Percentiles rank a stretch among this genome's conserved stretches.
These are phyloP conservation scores for Metaphire vulgaris DNA, from an alignment of 1,140 invertebrate species.

Conservation along the genomic window DNA sequence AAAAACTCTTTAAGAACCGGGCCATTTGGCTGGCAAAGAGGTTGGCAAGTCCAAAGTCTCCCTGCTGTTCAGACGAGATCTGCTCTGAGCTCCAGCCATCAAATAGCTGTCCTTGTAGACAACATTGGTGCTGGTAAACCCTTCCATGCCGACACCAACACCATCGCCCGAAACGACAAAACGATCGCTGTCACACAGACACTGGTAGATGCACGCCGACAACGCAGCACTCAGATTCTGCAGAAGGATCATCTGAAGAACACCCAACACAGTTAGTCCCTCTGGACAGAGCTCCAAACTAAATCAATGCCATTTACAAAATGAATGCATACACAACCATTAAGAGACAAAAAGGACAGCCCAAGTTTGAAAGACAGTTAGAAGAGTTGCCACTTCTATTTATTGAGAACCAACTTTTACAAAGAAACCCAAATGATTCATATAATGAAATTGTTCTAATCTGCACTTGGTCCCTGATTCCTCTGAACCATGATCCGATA, in stretches of 20 bases:
- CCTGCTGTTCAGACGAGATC: slow-evolving; percentile 49
- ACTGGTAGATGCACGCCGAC: slow-evolving; percentile 97
- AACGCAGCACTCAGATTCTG: slow-evolving; percentile 67
- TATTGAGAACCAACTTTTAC: too few species aligned
- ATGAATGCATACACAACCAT: too few species aligned
- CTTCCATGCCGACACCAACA: slow-evolving; percentile 49
- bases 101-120: slow-evolving; percentile 50
- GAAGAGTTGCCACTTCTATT: too few species aligned
- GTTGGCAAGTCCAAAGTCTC: slow-evolving; percentile 55
- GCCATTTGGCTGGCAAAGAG: slow-evolving; percentile 64
- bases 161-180: slow-evolving; percentile 45
- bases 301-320: too few species aligned
- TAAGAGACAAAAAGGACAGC: too few species aligned
- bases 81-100: slow-evolving; percentile 51
- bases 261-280: background rate
- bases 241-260: background rate
- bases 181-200: slow-evolving; percentile 85
- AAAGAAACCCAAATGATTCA: too few species aligned
- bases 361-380: too few species aligned
- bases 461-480: too few species aligned
- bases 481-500: too few species aligned
- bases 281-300: too few species aligned
- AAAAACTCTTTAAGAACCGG: slow-evolving; percentile 51
- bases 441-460: too few species aligned
- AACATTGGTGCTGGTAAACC: slow-evolving; percentile 47